Base-by-base conservation (phyloP, 2,113 vertebrate genomes). In the Ascaphus truei region DNA sequence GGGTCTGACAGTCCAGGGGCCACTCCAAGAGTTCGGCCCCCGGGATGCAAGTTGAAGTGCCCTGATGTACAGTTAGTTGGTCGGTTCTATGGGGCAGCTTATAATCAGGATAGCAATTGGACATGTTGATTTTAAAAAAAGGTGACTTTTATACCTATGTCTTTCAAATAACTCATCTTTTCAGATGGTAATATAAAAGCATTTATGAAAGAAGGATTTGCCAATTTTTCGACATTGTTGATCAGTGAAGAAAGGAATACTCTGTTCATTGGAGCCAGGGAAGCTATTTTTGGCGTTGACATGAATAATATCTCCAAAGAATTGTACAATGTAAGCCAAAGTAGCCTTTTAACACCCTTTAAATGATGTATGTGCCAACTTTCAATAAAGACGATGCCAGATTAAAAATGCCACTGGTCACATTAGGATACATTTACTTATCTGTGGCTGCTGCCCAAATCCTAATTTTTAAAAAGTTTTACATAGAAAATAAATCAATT, bases 231-330 rank as follows among this genome's bases (percentile, higher is more conserved):
- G 56, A 83, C 83, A 0, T 80, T 90, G 77, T 75, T 92, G 23
- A 73, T 91, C 72, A 80, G 80, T 33, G 84, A 88, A 22, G 86
- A 89, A 68, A 62, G 81, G 1, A 73, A 81, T 2, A 43, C 80
- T 36, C 60, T 91, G 72, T 81, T 92, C 69, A 76, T 85, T 34
- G 88, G 92, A 10, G 90, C 89, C n/a, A 85, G 89, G 75, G 84
- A 91, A 65, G 83, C 85, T 41, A 31, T 91, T 15, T 90, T 88
- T 20, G 87, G 81, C 25, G 79, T 91, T 72, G 83, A 91, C 74
- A 74, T 89, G 60, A 76, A 78, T 23, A 55, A 86, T 71, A 71
- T 93, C 58, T 82, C 84, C 9, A 58, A 68, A 72, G 78, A 62
- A 65, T 77, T 83, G 68, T 65, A 78, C n/a, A 75, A 34, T 61